phyloP scores from a whole-genome alignment of 2,797 vertebrate genomes.

The Gobio occitaniae region DNA sequence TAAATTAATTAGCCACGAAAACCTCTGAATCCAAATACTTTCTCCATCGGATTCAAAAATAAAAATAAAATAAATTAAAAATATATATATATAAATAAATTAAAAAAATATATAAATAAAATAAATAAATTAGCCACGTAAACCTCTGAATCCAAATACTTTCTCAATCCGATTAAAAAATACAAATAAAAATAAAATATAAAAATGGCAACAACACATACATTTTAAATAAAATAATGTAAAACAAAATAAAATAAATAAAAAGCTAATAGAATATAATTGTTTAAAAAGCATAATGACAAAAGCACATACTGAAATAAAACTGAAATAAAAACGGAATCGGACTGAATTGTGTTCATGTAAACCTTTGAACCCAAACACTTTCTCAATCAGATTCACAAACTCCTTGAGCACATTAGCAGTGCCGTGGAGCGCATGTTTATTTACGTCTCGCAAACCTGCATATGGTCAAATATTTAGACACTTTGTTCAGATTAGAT shows the following conservation, averaged over 20 bases:
- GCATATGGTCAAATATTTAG: background rate
- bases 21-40: background rate
- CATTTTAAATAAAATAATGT: too few species aligned
- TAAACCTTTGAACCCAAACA: background rate
- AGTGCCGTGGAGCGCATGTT: background rate
- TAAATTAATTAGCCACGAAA: background rate
- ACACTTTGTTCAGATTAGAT: background rate
- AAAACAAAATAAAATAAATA: too few species aligned
- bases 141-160: background rate
- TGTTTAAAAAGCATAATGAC: too few species aligned
- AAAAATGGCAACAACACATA: too few species aligned
- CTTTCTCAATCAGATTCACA: background rate
- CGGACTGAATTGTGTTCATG: too few species aligned
- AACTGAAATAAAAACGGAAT: too few species aligned
- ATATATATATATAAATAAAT: background rate
- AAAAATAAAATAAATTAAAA: too few species aligned
- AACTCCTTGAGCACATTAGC: background rate
- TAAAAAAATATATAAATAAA: too few species aligned
- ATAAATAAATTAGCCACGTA: too few species aligned
- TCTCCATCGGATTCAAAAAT: background rate
- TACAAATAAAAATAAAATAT: too few species aligned
- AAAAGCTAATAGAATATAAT: too few species aligned
- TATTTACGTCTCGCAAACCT: background rate
- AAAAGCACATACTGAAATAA: too few species aligned
- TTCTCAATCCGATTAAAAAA: background rate